A percentile compares a stretch with the other conserved stretches of the same genome.
phyloP scores from a whole-genome alignment of 2,113 vertebrate species.

The Thryonomys swinderianus region DNA sequence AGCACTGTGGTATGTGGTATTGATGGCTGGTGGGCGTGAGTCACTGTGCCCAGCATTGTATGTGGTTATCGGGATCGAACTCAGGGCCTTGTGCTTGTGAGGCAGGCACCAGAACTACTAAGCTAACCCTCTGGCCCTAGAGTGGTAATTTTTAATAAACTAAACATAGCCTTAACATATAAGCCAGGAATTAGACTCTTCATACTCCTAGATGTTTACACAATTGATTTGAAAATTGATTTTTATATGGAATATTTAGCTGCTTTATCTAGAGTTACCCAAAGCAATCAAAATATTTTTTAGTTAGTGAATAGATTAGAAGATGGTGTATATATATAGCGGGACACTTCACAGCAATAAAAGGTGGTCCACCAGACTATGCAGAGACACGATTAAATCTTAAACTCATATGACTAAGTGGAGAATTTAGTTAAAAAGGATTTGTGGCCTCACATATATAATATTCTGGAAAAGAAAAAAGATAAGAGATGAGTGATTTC shows the following conservation, averaged over 20 bases:
- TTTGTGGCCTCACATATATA: not conserved
- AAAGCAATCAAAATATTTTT: not conserved
- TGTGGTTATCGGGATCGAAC: no score
- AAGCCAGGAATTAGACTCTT: not conserved
- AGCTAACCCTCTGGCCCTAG: no score
- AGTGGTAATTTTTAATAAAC: not conserved
- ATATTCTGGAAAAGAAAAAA: not conserved
- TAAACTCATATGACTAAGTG: not conserved
- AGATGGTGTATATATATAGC: not conserved
- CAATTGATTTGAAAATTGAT: not conserved
- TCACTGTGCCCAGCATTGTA: no score
- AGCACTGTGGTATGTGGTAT: no score
- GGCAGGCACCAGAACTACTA: no score
- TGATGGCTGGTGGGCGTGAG: no score
- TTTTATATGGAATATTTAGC: not conserved
- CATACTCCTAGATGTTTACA: not conserved
- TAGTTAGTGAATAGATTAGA: not conserved
- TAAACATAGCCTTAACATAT: not conserved
- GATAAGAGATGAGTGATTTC: not conserved
- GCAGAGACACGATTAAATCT: not conserved
- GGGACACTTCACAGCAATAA: not conserved
- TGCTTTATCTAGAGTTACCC: not conserved
- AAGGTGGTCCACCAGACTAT: not conserved
- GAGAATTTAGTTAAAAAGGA: not conserved
- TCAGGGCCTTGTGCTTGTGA: no score